Evolutionary conservation across 2,113 vertebrate species (phyloP), one percentile per base, ranked within the genome.

Genomic region (Silurus meridionalis): DNA sequence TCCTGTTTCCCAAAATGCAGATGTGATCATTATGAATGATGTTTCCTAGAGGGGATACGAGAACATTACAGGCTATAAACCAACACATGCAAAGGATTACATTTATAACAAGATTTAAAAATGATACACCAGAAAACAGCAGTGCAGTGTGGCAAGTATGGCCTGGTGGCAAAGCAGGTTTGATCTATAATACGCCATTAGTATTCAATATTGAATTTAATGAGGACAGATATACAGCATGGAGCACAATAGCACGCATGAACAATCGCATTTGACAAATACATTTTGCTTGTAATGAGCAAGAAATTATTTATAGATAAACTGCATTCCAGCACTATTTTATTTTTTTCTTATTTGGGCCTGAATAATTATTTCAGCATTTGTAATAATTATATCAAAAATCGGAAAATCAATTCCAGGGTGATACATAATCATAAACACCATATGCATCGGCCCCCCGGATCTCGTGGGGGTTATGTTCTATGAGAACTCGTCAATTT

Each of bases 1-100:
- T 75, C 61, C 81, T 75, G 61, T 85, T 85, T 88, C 55, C 60
- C 60, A 69, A 67, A 48, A 8, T 63, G 69, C 19, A 55, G 23
- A 37, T 66, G 21, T 25, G 8, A 8, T 23, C n/a, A 78, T 69
- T 79, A 60, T 82, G 57, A 88, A n/a, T 78, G 15, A 14, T 37
- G 53, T 46, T 48, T 58, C 23, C 28, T 19, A 67, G 13, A 15
- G 72, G 69, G 69, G 77, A 66, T 58, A 57, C 21, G 46, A 63
- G 8, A 28, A 69, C 48, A 66, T 23, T 25, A 78, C 57, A 25
- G 71, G 46, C 57, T 74, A 4, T 58, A 81, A 21, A 25, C 37
- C 69, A 84, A 74, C 28, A 61, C 71, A 64, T 75, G 46, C 11
- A 63, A 28, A 50, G 1, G 37, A 58, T 83, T 28, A 60, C 14